phyloP scores from a whole-genome alignment of 2,888 invertebrate species.

The Euspilapteryx auroguttella region DNA sequence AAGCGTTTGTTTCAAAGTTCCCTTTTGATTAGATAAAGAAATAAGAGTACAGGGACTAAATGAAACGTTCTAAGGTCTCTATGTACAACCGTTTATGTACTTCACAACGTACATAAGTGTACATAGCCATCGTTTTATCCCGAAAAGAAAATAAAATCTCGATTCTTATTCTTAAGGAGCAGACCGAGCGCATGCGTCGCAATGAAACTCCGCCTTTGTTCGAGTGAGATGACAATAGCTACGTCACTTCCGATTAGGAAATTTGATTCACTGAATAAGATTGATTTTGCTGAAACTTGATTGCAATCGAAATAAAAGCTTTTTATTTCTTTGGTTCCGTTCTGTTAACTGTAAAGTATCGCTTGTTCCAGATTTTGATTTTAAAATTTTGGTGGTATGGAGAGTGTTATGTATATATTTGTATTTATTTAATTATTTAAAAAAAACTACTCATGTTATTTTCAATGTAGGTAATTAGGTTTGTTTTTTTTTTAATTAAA shows the following conservation, averaged over 20 bases:
- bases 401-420: too few relatives aligned
- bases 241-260: constrained; percentile 18
- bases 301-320: constrained; percentile 27
- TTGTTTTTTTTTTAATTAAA: too few relatives aligned
- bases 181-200: constrained; percentile 34
- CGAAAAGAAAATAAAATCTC: constrained; percentile 26
- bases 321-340: constrained; percentile 8
- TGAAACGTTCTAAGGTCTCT: constrained; percentile 3
- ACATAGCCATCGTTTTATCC: constrained; percentile 28
- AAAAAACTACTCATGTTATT: too few relatives aligned
- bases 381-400: too few relatives aligned
- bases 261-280: constrained; percentile 24
- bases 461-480: too few relatives aligned
- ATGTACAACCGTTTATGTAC: constrained; percentile 12
- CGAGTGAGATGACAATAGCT: constrained; percentile 31
- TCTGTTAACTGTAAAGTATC: too few relatives aligned
- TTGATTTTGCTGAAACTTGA: constrained; percentile 36
- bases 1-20: too few relatives aligned
- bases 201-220: constrained; percentile 30
- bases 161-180: constrained; percentile 49
- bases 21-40: too few relatives aligned
- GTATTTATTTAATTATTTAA: too few relatives aligned
- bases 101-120: too few relatives aligned
- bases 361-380: too few relatives aligned
- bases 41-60: not conserved